Percentiles rank a stretch among this genome's conserved stretches.
phyloP scores from a whole-genome alignment of 1,140 invertebrate species.

The Macrostomum lignano region DNA sequence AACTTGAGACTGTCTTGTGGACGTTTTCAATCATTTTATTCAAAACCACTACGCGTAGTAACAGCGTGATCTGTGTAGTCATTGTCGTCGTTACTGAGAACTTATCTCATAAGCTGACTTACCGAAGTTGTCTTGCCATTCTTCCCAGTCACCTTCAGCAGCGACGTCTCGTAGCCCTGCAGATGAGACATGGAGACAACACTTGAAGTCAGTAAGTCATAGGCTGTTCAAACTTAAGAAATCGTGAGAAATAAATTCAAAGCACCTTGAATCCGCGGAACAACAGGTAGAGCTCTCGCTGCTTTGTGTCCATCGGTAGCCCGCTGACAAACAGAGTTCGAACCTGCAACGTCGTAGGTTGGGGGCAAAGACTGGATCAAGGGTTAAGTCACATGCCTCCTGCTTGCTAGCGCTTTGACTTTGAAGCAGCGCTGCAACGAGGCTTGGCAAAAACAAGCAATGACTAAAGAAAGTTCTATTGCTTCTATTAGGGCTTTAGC shows the following conservation, averaged over 20 bases:
- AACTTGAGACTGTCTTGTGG: no score
- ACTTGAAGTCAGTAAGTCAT: not conserved
- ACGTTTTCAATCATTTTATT: not conserved
- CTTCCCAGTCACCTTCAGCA: conserved; percentile 96
- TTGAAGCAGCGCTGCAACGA: no score
- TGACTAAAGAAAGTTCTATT: no score
- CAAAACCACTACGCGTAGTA: conserved; percentile 1
- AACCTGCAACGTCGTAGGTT: no score
- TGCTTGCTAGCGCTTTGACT: no score
- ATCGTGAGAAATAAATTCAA: conserved; percentile 9
- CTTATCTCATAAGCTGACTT: conserved; percentile 32
- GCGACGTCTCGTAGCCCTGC: conserved; percentile 55
- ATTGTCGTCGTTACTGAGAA: not conserved
- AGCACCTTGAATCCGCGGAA: conserved; percentile 91
- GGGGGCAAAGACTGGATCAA: no score
- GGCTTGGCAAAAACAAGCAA: no score
- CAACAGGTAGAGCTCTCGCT: conserved; percentile 80
- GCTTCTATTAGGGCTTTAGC: no score
- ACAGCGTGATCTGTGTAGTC: not conserved
- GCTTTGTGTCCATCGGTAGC: conserved; percentile 94
- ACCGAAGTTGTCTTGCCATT: conserved; percentile 98
- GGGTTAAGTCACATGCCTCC: no score
- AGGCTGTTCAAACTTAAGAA: not conserved
- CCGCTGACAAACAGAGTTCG: conserved; percentile 96
- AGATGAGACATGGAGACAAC: conserved; percentile 9